Conservation (phyloP, 2,113 vertebrate genomes). For the Amphilophus citrinellus region DNA sequence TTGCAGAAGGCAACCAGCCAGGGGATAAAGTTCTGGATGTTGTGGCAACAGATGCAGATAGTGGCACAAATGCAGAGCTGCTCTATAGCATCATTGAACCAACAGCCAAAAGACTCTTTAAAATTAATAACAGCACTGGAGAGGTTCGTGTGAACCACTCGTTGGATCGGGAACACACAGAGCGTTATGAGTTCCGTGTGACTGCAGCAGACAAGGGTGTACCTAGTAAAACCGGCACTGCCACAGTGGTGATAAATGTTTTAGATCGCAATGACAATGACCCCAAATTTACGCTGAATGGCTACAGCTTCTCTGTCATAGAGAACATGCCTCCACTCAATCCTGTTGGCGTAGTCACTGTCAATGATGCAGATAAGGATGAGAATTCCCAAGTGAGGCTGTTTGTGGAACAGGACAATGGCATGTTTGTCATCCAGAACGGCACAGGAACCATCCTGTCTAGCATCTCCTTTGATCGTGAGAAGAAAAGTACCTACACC, state of each 20-base stretch:
- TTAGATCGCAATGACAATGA: slow-evolving; percentile 97
- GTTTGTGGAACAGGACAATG: slow-evolving; percentile 93
- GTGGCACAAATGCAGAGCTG: slow-evolving; percentile 91
- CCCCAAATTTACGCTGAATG: slow-evolving; percentile 95
- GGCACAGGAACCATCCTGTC: slow-evolving; percentile 96
- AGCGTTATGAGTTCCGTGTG: slow-evolving; percentile 91
- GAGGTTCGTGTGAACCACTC: slow-evolving; percentile 89
- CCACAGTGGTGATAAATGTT: slow-evolving; percentile 90
- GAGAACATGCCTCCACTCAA: slow-evolving; percentile 95
- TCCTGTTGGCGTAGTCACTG: slow-evolving; percentile 96
- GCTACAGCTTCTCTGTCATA: slow-evolving; percentile 96
- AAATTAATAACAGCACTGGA: slow-evolving; percentile 87
- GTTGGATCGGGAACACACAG: slow-evolving; percentile 90
- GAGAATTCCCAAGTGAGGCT: slow-evolving; percentile 90
- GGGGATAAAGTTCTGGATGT: slow-evolving; percentile 89
- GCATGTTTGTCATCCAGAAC: slow-evolving; percentile 97
- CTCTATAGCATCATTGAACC: slow-evolving; percentile 88
- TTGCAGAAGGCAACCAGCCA: slow-evolving; percentile 91
- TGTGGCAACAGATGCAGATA: slow-evolving; percentile 90
- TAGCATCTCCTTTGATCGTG: slow-evolving; percentile 95
- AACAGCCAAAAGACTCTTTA: slow-evolving; percentile 85
- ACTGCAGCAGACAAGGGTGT: slow-evolving; percentile 92
- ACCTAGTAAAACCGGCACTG: slow-evolving; percentile 93
- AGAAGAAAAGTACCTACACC: slow-evolving; percentile 96
- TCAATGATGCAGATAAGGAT: slow-evolving; percentile 92